Evolutionary conservation across 2,113 vertebrate species (phyloP), one percentile per base, ranked within the genome.

Genomic region (Fulmarus glacialis): DNA sequence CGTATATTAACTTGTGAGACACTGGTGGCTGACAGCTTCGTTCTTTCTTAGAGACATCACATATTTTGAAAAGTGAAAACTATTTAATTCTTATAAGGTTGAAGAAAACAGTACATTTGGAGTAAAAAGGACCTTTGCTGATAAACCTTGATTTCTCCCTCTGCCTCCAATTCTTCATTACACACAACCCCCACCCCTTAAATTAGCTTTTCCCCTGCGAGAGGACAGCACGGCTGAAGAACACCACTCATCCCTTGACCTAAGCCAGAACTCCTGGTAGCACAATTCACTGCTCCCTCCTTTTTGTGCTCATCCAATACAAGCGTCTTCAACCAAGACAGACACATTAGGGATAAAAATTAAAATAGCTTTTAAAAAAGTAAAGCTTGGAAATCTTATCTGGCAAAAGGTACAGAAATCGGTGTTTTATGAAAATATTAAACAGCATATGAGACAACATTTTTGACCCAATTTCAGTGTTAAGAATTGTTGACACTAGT

Each of bases 41-140:
- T 3, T 21, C 30, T 0, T 26, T 16, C 70, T n/a, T 6, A 18
- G 27, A 21, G 23, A 23, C 24, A 36, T 4, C 6, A 1, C 0
- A 0, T 2, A 11, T 5, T 43, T 3, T 24, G 27, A 43, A 9
- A 48, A 82, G 18, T 14, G 62, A 36, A 55, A 67, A 68, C 2
- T 23, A 15, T 18, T 29, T 11, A 1, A 5, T 13, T 20, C 34
- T 34, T 5, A 17, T 32, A 17, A 23, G 17, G 60, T 2, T 66
- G 59, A 80, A 30, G 42, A 24, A n/a, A 79, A 34, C 9, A 4
- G 26, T 3, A 19, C 12, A 1, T 24, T 9, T 12, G 42, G 70
- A 29, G 42, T 14, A 36, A 23, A n/a, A 73, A 27, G 26, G 20
- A 12, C 34, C 43, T 27, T 43, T 43, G 26, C 42, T 16, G 32